Evolutionary conservation across 2,888 invertebrate genomes (phyloP).

Genomic region (Hypolimnas misippus): DNA sequence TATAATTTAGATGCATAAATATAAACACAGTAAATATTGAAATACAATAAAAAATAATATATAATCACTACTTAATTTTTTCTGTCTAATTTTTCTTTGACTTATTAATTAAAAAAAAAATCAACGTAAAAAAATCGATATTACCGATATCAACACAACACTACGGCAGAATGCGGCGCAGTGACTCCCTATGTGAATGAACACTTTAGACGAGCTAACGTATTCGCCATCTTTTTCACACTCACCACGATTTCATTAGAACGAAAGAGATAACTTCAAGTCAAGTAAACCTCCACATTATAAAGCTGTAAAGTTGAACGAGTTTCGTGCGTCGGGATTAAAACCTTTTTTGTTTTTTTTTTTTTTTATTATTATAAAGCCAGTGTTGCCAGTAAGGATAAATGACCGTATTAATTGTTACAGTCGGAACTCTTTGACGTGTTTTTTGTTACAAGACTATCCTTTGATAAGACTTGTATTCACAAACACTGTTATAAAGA

Average conservation of each 20-base stretch:
- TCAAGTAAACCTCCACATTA: conserved; percentile 60
- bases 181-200: conserved; percentile 76
- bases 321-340: conserved; percentile 39
- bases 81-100: neutral
- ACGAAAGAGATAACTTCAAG: conserved; percentile 50
- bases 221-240: conserved; percentile 50
- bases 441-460: neutral
- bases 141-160: conserved; percentile 52
- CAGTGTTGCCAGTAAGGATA: conserved; percentile 16
- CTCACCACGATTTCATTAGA: conserved; percentile 22
- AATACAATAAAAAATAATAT: neutral
- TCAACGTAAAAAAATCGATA: too few species aligned
- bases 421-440: conserved; percentile 24
- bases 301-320: conserved; percentile 66
- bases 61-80: neutral
- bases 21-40: too few species aligned
- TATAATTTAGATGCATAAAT: too few species aligned
- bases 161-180: conserved; percentile 78
- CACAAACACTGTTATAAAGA: neutral
- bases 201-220: conserved; percentile 61
- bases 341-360: conserved; percentile 24
- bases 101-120: neutral
- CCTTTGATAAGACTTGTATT: neutral
- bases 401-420: conserved; percentile 26
- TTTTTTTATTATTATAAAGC: conserved; percentile 10